A percentile compares a stretch with the other conserved stretches of the same genome.
Conservation (phyloP, 1,140 invertebrate species). For the Drosophila ohnishii region DNA sequence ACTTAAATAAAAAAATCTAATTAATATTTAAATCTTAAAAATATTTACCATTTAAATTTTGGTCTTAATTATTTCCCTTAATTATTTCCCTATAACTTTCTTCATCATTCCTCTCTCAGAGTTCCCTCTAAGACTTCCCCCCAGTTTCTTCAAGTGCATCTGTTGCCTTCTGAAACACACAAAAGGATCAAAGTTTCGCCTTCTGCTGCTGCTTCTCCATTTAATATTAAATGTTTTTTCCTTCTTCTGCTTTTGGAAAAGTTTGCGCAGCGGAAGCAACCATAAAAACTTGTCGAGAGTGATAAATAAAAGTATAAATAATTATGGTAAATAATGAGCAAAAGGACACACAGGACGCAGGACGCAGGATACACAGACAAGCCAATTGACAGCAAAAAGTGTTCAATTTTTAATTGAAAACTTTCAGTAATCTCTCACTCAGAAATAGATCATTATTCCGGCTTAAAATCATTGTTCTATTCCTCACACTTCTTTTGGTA, state of each 20-base stretch:
- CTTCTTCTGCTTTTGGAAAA: conserved; percentile 12
- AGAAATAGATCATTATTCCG: neutral
- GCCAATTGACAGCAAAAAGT: conserved; percentile 3
- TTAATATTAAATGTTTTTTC: conserved; percentile 63
- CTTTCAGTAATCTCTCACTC: neutral
- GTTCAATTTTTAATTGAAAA: neutral
- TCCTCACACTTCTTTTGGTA: neutral
- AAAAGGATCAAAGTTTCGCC: conserved; percentile 54
- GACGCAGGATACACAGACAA: conserved; percentile 1
- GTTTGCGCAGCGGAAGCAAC: conserved; percentile 23
- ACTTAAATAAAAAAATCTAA: too few species aligned
- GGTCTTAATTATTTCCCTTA: too few species aligned
- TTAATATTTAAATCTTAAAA: too few species aligned
- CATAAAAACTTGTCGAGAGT: conserved; percentile 36
- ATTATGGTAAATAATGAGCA: conserved; percentile 67
- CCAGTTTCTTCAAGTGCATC: neutral
- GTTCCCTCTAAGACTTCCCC: neutral
- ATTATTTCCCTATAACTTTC: too few species aligned
- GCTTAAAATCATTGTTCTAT: neutral
- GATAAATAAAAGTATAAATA: conserved; percentile 68
- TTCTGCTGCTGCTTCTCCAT: conserved; percentile 26
- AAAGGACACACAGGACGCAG: neutral
- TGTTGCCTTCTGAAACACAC: conserved; percentile 16
- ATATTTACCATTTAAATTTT: too few species aligned
- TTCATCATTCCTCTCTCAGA: neutral